A percentile compares a stretch with the other conserved stretches of the same genome.
These are phyloP conservation scores for Eupeodes corollae DNA, from an alignment of 1,140 invertebrate genomes.

Conservation along the genomic window DNA sequence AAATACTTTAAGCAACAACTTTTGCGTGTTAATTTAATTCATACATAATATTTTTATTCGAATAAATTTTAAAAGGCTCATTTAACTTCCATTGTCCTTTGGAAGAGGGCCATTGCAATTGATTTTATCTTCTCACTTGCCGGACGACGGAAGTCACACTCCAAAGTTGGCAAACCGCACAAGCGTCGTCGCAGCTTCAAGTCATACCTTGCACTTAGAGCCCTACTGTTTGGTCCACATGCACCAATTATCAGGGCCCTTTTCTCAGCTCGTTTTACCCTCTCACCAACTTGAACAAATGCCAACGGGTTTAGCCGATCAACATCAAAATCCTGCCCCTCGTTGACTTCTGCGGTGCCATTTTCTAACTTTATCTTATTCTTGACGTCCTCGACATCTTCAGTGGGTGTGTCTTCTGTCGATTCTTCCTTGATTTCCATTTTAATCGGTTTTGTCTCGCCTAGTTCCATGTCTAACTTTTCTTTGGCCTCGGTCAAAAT, in stretches of 20 bases:
- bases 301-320: constrained; percentile 44
- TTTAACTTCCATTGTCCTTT: constrained; percentile 10
- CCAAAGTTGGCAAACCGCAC: constrained; percentile 48
- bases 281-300: constrained; percentile 46
- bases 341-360: neutral
- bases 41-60: too few relatives aligned
- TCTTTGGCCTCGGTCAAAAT: constrained; percentile 35
- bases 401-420: neutral
- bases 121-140: constrained; percentile 21
- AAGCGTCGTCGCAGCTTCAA: constrained; percentile 49
- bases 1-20: too few relatives aligned
- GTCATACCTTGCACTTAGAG: constrained; percentile 53
- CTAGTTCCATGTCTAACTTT: constrained; percentile 19
- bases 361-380: constrained; percentile 10
- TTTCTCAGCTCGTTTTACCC: constrained; percentile 33
- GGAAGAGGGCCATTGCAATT: constrained; percentile 27
- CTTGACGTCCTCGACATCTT: constrained; percentile 6
- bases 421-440: constrained; percentile 7
- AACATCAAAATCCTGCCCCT: constrained; percentile 3
- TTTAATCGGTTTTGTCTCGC: constrained; percentile 11
- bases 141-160: constrained; percentile 28
- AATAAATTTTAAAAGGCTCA: too few relatives aligned
- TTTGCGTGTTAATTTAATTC: too few relatives aligned
- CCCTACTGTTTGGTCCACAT: constrained; percentile 42
- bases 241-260: constrained; percentile 40